These are phyloP conservation scores for Coregonus ussuriensis DNA, from an alignment of 2,797 vertebrate genomes.

Conservation along the genomic window DNA sequence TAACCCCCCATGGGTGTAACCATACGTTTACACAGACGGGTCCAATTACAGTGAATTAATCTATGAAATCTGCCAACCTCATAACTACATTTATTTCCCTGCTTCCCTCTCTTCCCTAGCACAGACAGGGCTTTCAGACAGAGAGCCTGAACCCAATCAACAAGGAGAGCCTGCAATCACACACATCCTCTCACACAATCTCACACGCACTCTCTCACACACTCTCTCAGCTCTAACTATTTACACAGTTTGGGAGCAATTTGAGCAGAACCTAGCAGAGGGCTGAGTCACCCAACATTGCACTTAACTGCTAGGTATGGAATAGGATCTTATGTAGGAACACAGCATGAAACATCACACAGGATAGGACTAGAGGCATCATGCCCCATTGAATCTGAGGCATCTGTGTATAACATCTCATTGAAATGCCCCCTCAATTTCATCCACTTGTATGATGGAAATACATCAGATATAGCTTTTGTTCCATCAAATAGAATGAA, in stretches of 20 bases:
- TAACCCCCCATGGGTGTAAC: background rate
- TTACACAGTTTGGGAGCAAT: background rate
- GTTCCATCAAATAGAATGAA: background rate
- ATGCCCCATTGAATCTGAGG: background rate
- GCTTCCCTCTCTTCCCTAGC: background rate
- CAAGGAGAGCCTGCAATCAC: background rate
- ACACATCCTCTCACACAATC: slow-evolving; percentile 2
- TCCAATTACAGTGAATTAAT: slow-evolving; percentile 4
- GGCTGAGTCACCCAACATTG: no score
- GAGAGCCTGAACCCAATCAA: slow-evolving; percentile 11
- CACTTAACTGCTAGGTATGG: no score
- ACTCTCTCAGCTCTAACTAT: background rate
- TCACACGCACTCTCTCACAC: background rate
- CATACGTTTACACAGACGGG: slow-evolving; percentile 1
- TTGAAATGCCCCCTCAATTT: background rate
- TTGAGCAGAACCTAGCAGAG: no score
- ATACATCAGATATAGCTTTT: background rate
- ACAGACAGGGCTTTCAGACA: slow-evolving; percentile 3
- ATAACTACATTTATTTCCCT: background rate
- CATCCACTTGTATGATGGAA: background rate
- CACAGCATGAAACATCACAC: background rate
- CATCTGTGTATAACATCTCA: background rate
- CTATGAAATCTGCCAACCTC: slow-evolving; percentile 3
- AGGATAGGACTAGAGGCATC: background rate
- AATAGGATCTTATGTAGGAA: no score